Percentiles rank a stretch among this genome's conserved stretches.
Conservation (phyloP, 92 coral and sea anemone species). For the Porites divaricata region DNA sequence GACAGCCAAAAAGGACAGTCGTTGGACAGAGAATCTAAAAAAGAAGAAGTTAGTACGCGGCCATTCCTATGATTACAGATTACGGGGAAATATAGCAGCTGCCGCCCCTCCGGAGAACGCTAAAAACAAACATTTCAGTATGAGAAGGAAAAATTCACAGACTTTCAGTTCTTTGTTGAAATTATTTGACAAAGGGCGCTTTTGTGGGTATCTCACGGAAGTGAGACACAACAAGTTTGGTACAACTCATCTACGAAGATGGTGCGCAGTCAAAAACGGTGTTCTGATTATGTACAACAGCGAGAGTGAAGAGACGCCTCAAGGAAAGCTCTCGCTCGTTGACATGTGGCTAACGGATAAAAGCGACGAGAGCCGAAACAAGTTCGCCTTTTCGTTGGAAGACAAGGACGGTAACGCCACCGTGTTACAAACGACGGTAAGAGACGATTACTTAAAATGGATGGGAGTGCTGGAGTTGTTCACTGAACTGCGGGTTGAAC, state of each 20-base stretch:
- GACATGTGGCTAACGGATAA: conserved; percentile 87
- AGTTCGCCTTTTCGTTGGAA: conserved; percentile 69
- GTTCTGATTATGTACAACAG: conserved; percentile 77
- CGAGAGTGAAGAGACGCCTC: conserved; percentile 71
- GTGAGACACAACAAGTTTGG: conserved; percentile 80
- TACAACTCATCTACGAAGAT: conserved; percentile 87
- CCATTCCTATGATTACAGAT: conserved; percentile 47
- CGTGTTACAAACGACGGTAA: conserved; percentile 64
- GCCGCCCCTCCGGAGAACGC: conserved; percentile 39
- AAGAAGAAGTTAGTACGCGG: conserved; percentile 66
- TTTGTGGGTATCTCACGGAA: conserved; percentile 90
- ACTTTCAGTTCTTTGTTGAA: conserved; percentile 66
- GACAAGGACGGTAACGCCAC: conserved; percentile 73
- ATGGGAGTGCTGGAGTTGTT: conserved; percentile 75
- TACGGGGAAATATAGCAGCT: conserved; percentile 48
- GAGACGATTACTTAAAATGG: conserved; percentile 84
- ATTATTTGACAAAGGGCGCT: conserved; percentile 88
- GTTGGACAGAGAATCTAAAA: conserved; percentile 77
- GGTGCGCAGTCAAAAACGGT: conserved; percentile 97
- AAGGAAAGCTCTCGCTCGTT: conserved; percentile 63
- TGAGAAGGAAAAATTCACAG: conserved; percentile 74
- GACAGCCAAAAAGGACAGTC: conserved; percentile 69
- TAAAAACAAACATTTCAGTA: conserved; percentile 58
- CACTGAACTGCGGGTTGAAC: conserved; percentile 77
- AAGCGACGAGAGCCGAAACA: conserved; percentile 67